Base-by-base conservation (phyloP, 1,140 invertebrate species). In the Pomphorhynchus laevis region DNA sequence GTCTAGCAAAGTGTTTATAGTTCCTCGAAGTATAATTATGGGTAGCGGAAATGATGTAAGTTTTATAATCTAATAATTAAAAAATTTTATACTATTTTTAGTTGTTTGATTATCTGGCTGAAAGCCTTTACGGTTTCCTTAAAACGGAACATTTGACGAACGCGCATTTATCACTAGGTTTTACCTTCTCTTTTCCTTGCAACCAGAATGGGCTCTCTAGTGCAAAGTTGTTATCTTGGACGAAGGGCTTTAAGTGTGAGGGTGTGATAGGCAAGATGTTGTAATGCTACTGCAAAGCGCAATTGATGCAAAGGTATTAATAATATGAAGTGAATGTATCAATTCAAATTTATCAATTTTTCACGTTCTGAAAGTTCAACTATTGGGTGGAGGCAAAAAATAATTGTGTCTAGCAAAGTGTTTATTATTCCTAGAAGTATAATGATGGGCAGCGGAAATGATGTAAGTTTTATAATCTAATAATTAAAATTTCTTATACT, bases 81-180 rank as follows among this genome's bases (percentile, higher is more conserved):
- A n/a, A n/a, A n/a, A n/a, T n/a, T n/a, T n/a, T n/a, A n/a, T n/a
- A n/a, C n/a, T n/a, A n/a, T n/a, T n/a, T n/a, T n/a, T n/a, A n/a
- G n/a, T n/a, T n/a, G n/a, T 95, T 98, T 60, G 84, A 95, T 57
- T 82, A 95, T 56, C 95, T 98, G 47, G 86, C 86, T 24, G 71
- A 80, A 47, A 95, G 84, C 62, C 64, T 95, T 48, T 69, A 72
- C 2, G 69, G 70, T 44, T 95, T 98, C 54, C 72, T 89, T 58
- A 71, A 72, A 52, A 54, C 58, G 21, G 50, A 64, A 39, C 69
- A 79, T 43, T 65, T 75, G 44, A n/a, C n/a, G n/a, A n/a, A n/a
- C n/a, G 66, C 74, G 47, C 59, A 68, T 33, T 59, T 98, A 17
- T 80, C 84, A 0, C 62, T 98, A 17, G 89, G 86, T 2, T 98